A percentile compares a stretch with the other conserved stretches of the same genome.
phyloP scores from a whole-genome alignment of 2,113 vertebrate species.

The Anolis carolinensis region DNA sequence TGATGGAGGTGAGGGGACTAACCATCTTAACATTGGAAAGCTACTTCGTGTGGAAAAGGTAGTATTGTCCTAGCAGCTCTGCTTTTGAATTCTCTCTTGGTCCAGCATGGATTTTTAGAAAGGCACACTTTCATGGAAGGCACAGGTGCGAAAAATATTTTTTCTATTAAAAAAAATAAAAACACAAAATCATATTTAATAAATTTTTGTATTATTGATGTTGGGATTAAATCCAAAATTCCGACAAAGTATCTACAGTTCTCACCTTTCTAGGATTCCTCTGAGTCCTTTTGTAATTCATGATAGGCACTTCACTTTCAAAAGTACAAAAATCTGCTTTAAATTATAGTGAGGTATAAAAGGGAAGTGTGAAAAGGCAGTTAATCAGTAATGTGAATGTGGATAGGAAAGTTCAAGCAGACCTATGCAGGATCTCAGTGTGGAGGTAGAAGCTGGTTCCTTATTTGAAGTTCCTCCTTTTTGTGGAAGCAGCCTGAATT shows the following conservation, averaged over 20 bases:
- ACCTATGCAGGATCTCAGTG: not conserved
- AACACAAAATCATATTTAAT: not conserved
- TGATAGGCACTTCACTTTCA: constrained; percentile 33
- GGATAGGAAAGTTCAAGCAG: not conserved
- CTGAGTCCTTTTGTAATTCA: not conserved
- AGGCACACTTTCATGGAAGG: not conserved
- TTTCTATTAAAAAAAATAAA: not conserved
- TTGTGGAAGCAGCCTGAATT: not conserved
- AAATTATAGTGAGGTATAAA: not conserved
- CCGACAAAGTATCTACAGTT: not conserved
- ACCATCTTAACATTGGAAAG: not conserved
- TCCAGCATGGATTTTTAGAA: not conserved
- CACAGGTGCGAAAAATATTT: not conserved
- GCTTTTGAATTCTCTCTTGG: not conserved
- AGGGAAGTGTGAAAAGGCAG: not conserved
- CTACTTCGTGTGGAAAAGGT: not conserved
- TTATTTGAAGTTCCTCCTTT: not conserved
- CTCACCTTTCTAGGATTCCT: not conserved
- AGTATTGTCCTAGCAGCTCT: not conserved
- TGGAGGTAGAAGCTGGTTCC: not conserved
- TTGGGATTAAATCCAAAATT: not conserved
- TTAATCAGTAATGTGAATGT: constrained; percentile 31
- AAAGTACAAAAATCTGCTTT: constrained; percentile 23
- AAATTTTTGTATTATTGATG: not conserved
- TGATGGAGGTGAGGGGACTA: no score